These are phyloP conservation scores for Enchytraeus crypticus DNA, from an alignment of 2,888 invertebrate species.

Conservation along the genomic window DNA sequence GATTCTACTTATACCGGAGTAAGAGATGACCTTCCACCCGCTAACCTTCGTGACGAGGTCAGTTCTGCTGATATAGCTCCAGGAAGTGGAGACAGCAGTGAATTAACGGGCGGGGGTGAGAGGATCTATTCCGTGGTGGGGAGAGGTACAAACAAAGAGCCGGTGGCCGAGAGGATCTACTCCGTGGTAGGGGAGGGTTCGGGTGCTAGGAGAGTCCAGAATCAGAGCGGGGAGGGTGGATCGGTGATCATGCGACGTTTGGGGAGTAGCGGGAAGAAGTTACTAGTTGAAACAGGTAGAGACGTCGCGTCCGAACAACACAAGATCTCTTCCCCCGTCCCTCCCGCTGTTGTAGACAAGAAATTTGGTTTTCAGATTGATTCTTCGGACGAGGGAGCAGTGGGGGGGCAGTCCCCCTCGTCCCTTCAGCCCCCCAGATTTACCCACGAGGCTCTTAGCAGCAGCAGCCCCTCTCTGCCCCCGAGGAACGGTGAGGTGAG, in stretches of 20 bases:
- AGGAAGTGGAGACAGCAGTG: neutral
- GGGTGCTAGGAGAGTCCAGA: neutral
- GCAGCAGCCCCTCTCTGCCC: conserved; percentile 7
- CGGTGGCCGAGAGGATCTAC: neutral
- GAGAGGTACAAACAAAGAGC: neutral
- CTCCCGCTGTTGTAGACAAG: conserved; percentile 4
- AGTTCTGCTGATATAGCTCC: neutral
- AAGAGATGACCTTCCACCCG: neutral
- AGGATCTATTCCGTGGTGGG: neutral
- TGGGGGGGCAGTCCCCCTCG: neutral
- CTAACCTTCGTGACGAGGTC: neutral
- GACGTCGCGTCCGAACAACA: neutral
- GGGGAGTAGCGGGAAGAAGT: too few species aligned
- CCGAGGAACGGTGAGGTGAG: neutral
- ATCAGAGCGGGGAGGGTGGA: neutral
- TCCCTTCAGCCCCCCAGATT: neutral
- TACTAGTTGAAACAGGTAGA: too few species aligned
- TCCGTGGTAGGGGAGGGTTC: neutral
- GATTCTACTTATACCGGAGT: conserved; percentile 12
- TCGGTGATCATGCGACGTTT: neutral
- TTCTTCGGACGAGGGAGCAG: neutral
- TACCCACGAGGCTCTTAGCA: neutral
- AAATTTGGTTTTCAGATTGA: too few species aligned
- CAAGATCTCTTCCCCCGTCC: neutral
- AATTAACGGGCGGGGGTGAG: neutral